These are phyloP conservation scores for Neotoxoptera formosana DNA, from an alignment of 1,140 invertebrate species.

Conservation along the genomic window DNA sequence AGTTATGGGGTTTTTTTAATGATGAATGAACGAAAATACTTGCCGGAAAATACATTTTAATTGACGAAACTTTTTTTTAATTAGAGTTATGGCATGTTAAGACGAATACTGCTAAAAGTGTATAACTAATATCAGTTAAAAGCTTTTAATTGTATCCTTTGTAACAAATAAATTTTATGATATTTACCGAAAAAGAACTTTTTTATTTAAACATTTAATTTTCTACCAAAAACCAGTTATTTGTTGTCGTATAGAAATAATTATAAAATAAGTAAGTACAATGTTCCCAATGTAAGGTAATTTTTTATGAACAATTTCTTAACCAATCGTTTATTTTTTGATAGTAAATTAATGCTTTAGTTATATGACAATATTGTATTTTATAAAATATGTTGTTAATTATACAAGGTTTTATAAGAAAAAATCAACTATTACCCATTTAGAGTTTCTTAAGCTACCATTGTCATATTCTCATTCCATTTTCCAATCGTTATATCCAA, in stretches of 20 bases:
- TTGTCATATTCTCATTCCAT: neutral
- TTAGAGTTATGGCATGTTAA: neutral
- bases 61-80: neutral
- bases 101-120: neutral
- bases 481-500: conserved; percentile 2
- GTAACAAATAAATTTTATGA: neutral
- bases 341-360: neutral
- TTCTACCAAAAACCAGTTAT: no score
- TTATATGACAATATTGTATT: neutral
- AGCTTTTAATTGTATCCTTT: neutral
- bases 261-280: neutral
- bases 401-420: neutral
- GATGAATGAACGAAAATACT: neutral
- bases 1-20: neutral
- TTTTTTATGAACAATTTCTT: neutral
- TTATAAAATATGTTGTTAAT: neutral
- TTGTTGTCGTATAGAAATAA: neutral
- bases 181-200: neutral
- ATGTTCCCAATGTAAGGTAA: neutral
- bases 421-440: neutral
- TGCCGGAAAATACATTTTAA: neutral
- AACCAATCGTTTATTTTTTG: neutral
- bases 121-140: neutral
- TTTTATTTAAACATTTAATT: neutral
- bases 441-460: neutral